These are phyloP conservation scores for Vidua macroura DNA, from an alignment of 2,113 vertebrate species.

Conservation along the genomic window DNA sequence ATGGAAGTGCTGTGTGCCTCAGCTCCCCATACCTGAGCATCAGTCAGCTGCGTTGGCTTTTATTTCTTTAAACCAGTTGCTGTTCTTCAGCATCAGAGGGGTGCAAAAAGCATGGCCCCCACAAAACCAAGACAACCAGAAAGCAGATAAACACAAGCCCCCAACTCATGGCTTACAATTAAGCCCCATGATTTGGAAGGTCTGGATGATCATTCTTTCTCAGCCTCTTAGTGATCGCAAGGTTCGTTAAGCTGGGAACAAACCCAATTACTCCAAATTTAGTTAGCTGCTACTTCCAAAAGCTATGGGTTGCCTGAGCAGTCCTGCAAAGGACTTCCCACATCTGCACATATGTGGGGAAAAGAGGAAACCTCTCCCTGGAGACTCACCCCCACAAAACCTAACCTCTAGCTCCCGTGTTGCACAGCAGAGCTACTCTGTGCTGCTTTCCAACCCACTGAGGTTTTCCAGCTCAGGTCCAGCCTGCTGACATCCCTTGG, in stretches of 20 bases:
- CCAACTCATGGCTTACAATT: neutral
- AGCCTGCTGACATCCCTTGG: neutral
- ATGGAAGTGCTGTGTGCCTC: neutral
- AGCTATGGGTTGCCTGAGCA: neutral
- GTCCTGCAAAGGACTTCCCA: neutral
- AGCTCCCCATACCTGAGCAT: neutral
- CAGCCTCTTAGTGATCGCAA: neutral
- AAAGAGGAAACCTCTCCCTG: neutral
- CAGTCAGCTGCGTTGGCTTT: neutral
- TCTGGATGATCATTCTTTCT: neutral
- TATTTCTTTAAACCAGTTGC: neutral
- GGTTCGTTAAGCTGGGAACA: neutral
- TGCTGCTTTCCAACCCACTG: neutral
- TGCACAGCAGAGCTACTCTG: neutral
- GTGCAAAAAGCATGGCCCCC: neutral
- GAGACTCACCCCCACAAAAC: neutral
- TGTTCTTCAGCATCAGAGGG: neutral
- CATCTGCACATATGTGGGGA: accelerated
- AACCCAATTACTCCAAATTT: neutral
- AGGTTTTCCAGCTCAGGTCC: neutral
- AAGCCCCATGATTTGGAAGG: neutral
- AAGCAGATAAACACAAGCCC: neutral
- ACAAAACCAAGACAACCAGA: neutral
- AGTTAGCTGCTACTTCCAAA: neutral
- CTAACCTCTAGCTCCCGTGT: neutral